Evolutionary conservation across 2,888 invertebrate genomes (phyloP).

Genomic region (Drosophila acutilabella): DNA sequence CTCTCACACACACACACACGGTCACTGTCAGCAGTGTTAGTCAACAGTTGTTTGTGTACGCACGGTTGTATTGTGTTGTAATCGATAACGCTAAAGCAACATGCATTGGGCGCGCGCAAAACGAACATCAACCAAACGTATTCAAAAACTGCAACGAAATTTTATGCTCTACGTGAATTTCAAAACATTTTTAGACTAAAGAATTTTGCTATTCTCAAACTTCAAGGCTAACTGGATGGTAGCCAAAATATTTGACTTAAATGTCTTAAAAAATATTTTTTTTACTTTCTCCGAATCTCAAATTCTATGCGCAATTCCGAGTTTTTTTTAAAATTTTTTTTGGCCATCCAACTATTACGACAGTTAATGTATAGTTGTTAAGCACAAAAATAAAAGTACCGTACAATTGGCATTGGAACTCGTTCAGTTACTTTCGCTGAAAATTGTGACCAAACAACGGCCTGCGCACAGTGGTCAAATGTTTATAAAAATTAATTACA

Average conservation of each 20-base stretch:
- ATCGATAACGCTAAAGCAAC: slow-evolving; percentile 65
- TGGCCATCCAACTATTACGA: slow-evolving; percentile 74
- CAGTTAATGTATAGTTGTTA: slow-evolving; percentile 56
- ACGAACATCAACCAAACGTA: slow-evolving; percentile 71
- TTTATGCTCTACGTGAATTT: slow-evolving; percentile 72
- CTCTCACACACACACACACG: slow-evolving; percentile 67
- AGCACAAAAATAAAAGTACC: slow-evolving; percentile 63
- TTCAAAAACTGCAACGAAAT: slow-evolving; percentile 76
- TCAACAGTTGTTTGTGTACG: slow-evolving; percentile 59
- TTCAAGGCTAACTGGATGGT: slow-evolving; percentile 33
- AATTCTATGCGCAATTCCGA: slow-evolving; percentile 49
- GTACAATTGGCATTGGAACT: slow-evolving; percentile 69
- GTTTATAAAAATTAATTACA: neutral
- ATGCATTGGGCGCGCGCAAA: slow-evolving; percentile 68
- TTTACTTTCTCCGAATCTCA: slow-evolving; percentile 52
- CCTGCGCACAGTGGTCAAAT: slow-evolving; percentile 34
- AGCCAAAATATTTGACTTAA: neutral
- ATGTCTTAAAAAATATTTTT: neutral
- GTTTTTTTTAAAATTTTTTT: slow-evolving; percentile 60
- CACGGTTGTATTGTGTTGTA: slow-evolving; percentile 63
- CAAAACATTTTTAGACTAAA: slow-evolving; percentile 73
- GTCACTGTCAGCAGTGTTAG: slow-evolving; percentile 62
- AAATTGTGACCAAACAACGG: slow-evolving; percentile 50
- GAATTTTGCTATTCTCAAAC: slow-evolving; percentile 34
- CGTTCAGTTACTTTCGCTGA: slow-evolving; percentile 82